Conservation (phyloP, 35 echinoderm and acorn worm genomes). For the Holothuria glaberrima region DNA sequence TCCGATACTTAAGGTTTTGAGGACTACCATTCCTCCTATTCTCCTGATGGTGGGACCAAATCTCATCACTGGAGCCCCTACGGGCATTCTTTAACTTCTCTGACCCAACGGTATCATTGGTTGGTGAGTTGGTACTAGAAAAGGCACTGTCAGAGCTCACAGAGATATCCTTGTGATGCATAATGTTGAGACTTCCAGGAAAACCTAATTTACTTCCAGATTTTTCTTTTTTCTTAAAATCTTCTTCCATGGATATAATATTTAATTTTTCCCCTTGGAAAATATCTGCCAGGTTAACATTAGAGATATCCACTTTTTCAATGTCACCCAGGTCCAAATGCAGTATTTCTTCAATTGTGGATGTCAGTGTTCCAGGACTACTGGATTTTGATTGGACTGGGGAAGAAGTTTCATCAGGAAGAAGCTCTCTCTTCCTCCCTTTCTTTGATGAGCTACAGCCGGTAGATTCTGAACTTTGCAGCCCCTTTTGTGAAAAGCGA, state of each 20-base stretch:
- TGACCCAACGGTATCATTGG: neutral
- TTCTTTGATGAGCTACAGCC: neutral
- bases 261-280: slow-evolving; percentile 71
- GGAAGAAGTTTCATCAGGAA: neutral
- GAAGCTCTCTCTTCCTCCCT: neutral
- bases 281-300: slow-evolving; percentile 62
- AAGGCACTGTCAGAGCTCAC: slow-evolving; percentile 75
- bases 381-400: slow-evolving; percentile 3
- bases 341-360: slow-evolving; percentile 59
- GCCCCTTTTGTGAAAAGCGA: neutral
- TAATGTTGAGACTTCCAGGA: slow-evolving; percentile 4
- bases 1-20: neutral
- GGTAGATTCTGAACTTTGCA: neutral
- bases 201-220: neutral
- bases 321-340: slow-evolving; percentile 58
- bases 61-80: neutral
- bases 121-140: slow-evolving; percentile 68
- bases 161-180: slow-evolving; percentile 33
- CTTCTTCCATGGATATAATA: slow-evolving; percentile 40
- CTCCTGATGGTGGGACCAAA: neutral
- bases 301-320: neutral
- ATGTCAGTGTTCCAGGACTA: slow-evolving; percentile 43
- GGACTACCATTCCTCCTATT: neutral
- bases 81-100: slow-evolving; percentile 14
- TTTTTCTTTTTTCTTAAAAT: neutral